Percentiles rank a stretch among this genome's conserved stretches.
phyloP scores from a whole-genome alignment of 2,888 invertebrate species.

The Cerceris ruficornis region DNA sequence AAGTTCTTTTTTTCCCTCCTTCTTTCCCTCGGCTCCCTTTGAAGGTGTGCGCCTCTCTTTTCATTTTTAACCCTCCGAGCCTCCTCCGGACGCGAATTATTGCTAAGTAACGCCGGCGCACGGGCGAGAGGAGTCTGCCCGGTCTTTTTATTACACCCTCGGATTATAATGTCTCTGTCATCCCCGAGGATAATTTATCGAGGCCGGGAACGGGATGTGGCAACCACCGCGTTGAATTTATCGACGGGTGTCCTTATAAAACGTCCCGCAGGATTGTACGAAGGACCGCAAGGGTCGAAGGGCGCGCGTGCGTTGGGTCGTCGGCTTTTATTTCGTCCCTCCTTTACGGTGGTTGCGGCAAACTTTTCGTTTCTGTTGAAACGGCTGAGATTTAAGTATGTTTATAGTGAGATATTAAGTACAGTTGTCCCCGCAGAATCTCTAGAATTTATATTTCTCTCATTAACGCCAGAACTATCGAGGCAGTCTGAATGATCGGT shows the following conservation, averaged over 20 bases:
- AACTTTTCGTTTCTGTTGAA: neutral
- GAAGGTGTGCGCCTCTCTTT: too few species aligned
- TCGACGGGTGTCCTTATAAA: conserved; percentile 70
- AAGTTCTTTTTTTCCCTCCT: conserved; percentile 1
- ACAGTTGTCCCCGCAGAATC: neutral
- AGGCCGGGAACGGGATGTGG: conserved; percentile 51
- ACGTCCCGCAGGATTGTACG: conserved; percentile 38
- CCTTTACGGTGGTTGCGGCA: neutral
- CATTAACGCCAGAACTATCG: too few species aligned
- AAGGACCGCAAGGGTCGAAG: conserved; percentile 64
- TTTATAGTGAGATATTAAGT: neutral
- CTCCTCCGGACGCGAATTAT: conserved; percentile 60
- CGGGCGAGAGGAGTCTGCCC: conserved; percentile 27
- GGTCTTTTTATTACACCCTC: conserved; percentile 63
- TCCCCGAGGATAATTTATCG: conserved; percentile 74
- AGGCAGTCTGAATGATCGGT: too few species aligned
- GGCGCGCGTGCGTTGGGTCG: conserved; percentile 68
- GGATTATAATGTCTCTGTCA: conserved; percentile 77
- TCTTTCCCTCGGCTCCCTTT: neutral
- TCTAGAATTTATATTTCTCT: too few species aligned
- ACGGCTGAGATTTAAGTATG: too few species aligned
- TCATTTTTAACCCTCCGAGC: conserved; percentile 14
- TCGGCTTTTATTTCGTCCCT: conserved; percentile 15
- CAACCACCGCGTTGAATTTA: conserved; percentile 65
- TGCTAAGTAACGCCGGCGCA: conserved; percentile 63